A percentile compares a stretch with the other conserved stretches of the same genome.
phyloP scores from a whole-genome alignment of 30 jellyfish, hydroid and myxozoan genomes.

The Pelagia noctiluca region DNA sequence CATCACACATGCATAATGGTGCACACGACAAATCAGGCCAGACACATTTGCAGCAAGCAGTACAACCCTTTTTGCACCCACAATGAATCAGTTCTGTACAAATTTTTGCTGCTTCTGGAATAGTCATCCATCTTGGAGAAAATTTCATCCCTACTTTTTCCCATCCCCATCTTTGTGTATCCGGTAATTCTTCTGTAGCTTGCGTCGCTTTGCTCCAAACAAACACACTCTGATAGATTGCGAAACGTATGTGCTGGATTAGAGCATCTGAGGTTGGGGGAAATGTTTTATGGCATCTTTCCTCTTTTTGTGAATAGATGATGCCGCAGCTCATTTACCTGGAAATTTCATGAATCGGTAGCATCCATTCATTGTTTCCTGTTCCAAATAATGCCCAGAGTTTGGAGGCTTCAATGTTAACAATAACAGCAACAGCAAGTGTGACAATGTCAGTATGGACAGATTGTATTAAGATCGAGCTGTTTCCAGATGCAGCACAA shows the following conservation, averaged over 20 bases:
- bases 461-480: slow-evolving; percentile 7
- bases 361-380: slow-evolving; percentile 13
- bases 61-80: slow-evolving; percentile 46
- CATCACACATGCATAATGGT: slow-evolving; percentile 11
- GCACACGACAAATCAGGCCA: slow-evolving; percentile 13
- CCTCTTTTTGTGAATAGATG: slow-evolving; percentile 28
- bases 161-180: slow-evolving; percentile 29
- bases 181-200: not conserved
- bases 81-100: slow-evolving; percentile 39
- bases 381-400: slow-evolving; percentile 37
- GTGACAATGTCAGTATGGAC: slow-evolving; percentile 27
- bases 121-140: slow-evolving; percentile 19
- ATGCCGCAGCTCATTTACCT: slow-evolving; percentile 9
- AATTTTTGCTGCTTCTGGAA: slow-evolving; percentile 24
- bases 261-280: slow-evolving; percentile 45
- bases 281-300: slow-evolving; percentile 2
- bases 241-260: not conserved
- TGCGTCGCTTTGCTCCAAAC: not conserved
- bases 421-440: not conserved
- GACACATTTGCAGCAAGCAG: slow-evolving; percentile 36
- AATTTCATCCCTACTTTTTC: not conserved
- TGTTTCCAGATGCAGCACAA: no score
- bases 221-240: slow-evolving; percentile 3
- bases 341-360: slow-evolving; percentile 38
- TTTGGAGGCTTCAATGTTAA: not conserved